Base-by-base conservation (phyloP, 2,797 vertebrate genomes). In the Alcedo quadribrachys region DNA sequence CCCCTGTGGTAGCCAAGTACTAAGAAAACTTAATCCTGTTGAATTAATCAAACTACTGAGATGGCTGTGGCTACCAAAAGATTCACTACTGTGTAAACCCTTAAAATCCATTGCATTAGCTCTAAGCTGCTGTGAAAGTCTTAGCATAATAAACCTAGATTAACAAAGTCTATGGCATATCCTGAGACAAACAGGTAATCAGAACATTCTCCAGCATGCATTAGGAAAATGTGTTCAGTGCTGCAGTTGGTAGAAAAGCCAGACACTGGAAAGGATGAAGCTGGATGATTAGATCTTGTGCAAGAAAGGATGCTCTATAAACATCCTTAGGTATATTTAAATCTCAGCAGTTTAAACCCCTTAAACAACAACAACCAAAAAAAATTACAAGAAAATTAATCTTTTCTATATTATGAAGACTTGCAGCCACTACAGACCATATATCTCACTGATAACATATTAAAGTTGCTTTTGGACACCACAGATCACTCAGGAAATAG, bases 101-200 rank as follows among this genome's bases (percentile, higher is more conserved):
- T 88, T 78, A 88, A 89, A 91, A 93, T 58, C 85, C 45, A 33
- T 18, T 85, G 63, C 63, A 89, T 94, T 92, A 94, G 45, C 28
- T 58, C 66, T 91, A 95, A 93, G 69, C 79, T 91, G 62, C 73
- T 87, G 68, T 53, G 67, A 81, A 94, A 91, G 81, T 65, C 85
- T 92, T 87, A 63, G 22, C 87, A 57, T 70, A 74, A 67, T 67
- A 88, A 93, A 81, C 45, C 67, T 8, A 55, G 91, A 90, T 93
- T 95, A 93, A 68, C n/a, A 48, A 83, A 92, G 80, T 63, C 51
- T 69, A 81, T 74, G 74, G 50, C 74, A 71, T 50, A 84, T 78
- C 89, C 77, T 84, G 85, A 73, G 75, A 77, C 71, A 89, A 84
- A 61, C 61, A 54, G 63, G 63, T 81, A 76, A 81, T 30, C 21